phyloP scores from a whole-genome alignment of 1,140 invertebrate species.

The Glomeris maerens region DNA sequence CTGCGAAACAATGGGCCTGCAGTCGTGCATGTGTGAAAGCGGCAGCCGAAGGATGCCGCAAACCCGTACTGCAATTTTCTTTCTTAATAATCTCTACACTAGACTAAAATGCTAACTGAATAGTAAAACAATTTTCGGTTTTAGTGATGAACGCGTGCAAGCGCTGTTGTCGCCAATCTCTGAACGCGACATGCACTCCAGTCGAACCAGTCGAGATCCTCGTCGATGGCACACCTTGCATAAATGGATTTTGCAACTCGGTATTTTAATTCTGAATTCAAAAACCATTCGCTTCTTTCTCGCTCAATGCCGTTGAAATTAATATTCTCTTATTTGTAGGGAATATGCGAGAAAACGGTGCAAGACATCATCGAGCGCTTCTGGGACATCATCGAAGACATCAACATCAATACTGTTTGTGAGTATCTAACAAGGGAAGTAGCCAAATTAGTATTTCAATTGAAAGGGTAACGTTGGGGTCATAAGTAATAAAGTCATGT shows the following conservation, averaged over 20 bases:
- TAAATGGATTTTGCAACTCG: constrained; percentile 81
- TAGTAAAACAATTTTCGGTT: constrained; percentile 18
- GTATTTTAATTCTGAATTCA: neutral
- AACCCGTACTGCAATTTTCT: constrained; percentile 2
- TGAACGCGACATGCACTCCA: constrained; percentile 81
- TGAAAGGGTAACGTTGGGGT: neutral
- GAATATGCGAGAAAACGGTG: constrained; percentile 84
- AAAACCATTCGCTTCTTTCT: neutral
- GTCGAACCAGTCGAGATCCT: constrained; percentile 72
- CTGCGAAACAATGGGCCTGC: constrained; percentile 77
- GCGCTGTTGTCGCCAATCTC: constrained; percentile 71
- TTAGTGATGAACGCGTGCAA: constrained; percentile 69
- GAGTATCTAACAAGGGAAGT: constrained; percentile 13
- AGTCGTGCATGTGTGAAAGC: constrained; percentile 89
- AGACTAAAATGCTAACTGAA: neutral
- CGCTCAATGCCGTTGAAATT: neutral
- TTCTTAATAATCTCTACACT: neutral
- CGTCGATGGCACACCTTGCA: constrained; percentile 85
- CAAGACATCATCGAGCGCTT: constrained; percentile 88
- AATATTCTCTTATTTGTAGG: constrained; percentile 42
- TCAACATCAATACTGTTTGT: constrained; percentile 78
- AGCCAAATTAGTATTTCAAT: neutral
- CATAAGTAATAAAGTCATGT: neutral
- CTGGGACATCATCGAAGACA: constrained; percentile 93
- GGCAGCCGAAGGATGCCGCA: constrained; percentile 39